These are phyloP conservation scores for Leptopilina boulardi DNA, from an alignment of 1,140 invertebrate species.

Conservation along the genomic window DNA sequence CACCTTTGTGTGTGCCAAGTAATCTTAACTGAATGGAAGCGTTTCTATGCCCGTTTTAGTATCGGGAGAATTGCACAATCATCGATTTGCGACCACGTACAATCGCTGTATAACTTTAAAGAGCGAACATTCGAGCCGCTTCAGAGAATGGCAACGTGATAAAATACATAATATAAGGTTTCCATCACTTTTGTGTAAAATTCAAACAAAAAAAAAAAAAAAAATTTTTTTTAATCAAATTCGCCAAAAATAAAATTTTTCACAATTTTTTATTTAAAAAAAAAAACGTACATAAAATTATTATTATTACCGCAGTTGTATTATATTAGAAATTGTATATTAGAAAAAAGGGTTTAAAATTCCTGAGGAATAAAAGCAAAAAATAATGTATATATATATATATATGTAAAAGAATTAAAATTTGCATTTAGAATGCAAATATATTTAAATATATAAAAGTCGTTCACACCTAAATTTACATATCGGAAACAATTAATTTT, in stretches of 20 bases:
- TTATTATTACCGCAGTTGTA: too few species aligned
- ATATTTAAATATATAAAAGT: constrained; percentile 1
- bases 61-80: constrained; percentile 11
- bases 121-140: not conserved
- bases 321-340: too few species aligned
- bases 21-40: constrained; percentile 13
- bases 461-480: not conserved
- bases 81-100: constrained; percentile 16
- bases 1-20: constrained; percentile 1
- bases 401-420: not conserved
- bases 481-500: constrained; percentile 10
- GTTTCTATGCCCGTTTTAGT: constrained; percentile 8
- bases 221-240: not conserved
- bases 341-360: too few species aligned
- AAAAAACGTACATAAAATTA: too few species aligned
- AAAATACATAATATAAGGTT: not conserved
- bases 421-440: constrained; percentile 2
- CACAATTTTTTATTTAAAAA: too few species aligned
- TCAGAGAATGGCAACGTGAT: not conserved
- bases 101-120: not conserved
- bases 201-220: not conserved
- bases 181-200: not conserved
- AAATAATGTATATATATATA: not conserved
- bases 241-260: too few species aligned
- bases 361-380: not conserved